phyloP scores from a whole-genome alignment of 2,113 vertebrate species.

The Oreotragus oreotragus region DNA sequence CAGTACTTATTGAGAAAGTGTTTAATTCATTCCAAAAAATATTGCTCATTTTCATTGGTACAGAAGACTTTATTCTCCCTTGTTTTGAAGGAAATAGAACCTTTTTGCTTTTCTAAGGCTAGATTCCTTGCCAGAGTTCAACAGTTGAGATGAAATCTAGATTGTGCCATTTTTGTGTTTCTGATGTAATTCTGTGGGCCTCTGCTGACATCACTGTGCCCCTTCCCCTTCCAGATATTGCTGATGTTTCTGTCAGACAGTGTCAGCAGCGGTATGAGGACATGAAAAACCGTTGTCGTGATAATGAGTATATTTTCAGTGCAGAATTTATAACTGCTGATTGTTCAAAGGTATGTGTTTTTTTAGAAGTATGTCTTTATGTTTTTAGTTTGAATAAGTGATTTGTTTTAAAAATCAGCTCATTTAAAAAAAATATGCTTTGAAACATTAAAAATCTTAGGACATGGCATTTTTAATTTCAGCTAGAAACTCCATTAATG shows the following conservation, averaged over 20 bases:
- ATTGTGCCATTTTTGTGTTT: not conserved
- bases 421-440: not conserved
- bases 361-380: not conserved
- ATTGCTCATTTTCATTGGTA: not conserved
- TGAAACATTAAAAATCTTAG: slow-evolving; percentile 24
- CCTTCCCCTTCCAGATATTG: slow-evolving; percentile 85
- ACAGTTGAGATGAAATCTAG: not conserved
- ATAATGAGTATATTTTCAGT: slow-evolving; percentile 85
- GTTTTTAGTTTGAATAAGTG: not conserved
- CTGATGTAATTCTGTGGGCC: not conserved
- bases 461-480: not conserved
- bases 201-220: not conserved
- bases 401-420: slow-evolving; percentile 19
- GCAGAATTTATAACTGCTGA: slow-evolving; percentile 96
- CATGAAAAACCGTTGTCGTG: slow-evolving; percentile 87
- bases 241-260: slow-evolving; percentile 93
- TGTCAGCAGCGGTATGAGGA: slow-evolving; percentile 92
- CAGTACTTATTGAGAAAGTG: not conserved
- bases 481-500: not conserved
- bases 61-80: not conserved
- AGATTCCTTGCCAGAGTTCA: not conserved
- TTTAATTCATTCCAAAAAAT: not conserved
- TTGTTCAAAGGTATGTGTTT: slow-evolving; percentile 88
- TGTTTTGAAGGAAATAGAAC: slow-evolving; percentile 10
- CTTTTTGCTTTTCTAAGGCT: not conserved